Conservation (phyloP, 2,113 vertebrate genomes). For the Chaenocephalus aceratus region DNA sequence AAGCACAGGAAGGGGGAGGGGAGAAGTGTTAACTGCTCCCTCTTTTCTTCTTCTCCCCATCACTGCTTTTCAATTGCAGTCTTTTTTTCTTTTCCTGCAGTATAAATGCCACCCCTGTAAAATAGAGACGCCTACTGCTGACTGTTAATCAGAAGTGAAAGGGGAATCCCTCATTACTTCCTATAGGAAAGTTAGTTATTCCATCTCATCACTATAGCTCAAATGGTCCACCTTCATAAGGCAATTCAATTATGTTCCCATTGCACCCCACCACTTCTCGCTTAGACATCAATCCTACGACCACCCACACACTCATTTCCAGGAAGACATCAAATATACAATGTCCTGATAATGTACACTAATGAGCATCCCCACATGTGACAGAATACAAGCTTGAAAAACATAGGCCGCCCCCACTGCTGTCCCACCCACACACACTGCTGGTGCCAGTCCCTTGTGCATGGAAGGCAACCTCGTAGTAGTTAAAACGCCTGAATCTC, state of each 20-base stretch:
- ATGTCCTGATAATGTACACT: neutral
- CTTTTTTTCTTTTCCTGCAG: slow-evolving; percentile 12
- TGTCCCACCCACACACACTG: slow-evolving; percentile 58
- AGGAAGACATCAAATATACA: slow-evolving; percentile 3
- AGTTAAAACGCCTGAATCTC: slow-evolving; percentile 38
- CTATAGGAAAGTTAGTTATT: slow-evolving; percentile 1
- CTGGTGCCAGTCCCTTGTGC: slow-evolving; percentile 48
- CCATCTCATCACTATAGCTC: slow-evolving; percentile 8
- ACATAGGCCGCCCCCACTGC: slow-evolving; percentile 34
- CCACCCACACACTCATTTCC: slow-evolving; percentile 23
- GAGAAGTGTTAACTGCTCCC: slow-evolving; percentile 68
- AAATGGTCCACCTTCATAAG: slow-evolving; percentile 38
- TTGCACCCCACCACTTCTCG: neutral
- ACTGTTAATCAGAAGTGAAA: neutral
- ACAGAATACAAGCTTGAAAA: slow-evolving; percentile 26
- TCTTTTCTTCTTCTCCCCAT: slow-evolving; percentile 63
- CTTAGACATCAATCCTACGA: neutral
- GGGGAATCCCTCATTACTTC: slow-evolving; percentile 14
- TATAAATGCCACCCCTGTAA: slow-evolving; percentile 5
- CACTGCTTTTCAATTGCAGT: slow-evolving; percentile 50
- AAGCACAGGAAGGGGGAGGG: slow-evolving; percentile 73
- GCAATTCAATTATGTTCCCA: slow-evolving; percentile 18
- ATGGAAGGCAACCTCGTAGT: slow-evolving; percentile 51
- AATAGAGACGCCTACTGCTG: slow-evolving; percentile 2
- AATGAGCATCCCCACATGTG: slow-evolving; percentile 36